phyloP scores from a whole-genome alignment of 2,888 invertebrate genomes.

The Drosophila birchii region DNA sequence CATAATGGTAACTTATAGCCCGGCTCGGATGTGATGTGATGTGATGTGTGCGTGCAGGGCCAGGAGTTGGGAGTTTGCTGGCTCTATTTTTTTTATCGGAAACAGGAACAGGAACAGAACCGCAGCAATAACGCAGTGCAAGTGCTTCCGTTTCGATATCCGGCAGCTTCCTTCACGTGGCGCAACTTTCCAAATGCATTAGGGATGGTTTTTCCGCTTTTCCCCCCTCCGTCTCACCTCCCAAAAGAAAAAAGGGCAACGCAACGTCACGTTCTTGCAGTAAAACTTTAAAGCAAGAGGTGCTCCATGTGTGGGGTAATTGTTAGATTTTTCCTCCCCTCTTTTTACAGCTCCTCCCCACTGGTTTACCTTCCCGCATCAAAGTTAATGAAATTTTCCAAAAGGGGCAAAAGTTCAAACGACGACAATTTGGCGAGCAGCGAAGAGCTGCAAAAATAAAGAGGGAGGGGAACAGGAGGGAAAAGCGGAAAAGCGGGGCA shows the following conservation, averaged over 20 bases:
- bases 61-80: slow-evolving; percentile 1
- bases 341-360: not conserved
- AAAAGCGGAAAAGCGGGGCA: not conserved
- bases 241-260: slow-evolving; percentile 8
- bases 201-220: slow-evolving; percentile 36
- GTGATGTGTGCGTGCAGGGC: slow-evolving; percentile 32
- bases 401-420: slow-evolving; percentile 40
- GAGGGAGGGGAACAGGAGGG: not conserved
- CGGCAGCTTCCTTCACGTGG: slow-evolving; percentile 59
- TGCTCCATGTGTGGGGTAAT: slow-evolving; percentile 39
- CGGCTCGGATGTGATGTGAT: slow-evolving; percentile 22
- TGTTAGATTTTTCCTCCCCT: slow-evolving; percentile 42
- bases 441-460: not conserved
- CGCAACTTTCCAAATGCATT: slow-evolving; percentile 76
- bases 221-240: not conserved
- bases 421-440: slow-evolving; percentile 35
- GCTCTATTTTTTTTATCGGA: not conserved
- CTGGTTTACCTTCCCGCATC: slow-evolving; percentile 48
- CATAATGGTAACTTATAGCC: slow-evolving; percentile 47
- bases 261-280: slow-evolving; percentile 69
- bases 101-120: slow-evolving; percentile 47
- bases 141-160: slow-evolving; percentile 78
- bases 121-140: slow-evolving; percentile 69
- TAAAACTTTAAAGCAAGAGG: slow-evolving; percentile 53
- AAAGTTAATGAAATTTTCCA: slow-evolving; percentile 71